Conservation (phyloP, 2,797 vertebrate species). For the Thamnophis elegans region DNA sequence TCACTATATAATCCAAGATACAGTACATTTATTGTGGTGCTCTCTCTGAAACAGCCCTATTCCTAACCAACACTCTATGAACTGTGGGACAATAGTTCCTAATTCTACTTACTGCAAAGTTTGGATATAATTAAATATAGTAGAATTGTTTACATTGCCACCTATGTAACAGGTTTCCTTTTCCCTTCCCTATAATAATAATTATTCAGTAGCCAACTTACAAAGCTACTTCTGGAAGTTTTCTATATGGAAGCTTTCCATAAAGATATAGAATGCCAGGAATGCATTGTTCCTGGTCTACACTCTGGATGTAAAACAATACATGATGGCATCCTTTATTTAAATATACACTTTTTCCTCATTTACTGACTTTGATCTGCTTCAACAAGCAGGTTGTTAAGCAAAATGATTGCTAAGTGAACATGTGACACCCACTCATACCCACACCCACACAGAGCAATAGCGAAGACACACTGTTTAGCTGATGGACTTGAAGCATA, state of each 20-base stretch:
- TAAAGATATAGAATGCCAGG: background rate
- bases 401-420: background rate
- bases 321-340: background rate
- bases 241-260: background rate
- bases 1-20: background rate
- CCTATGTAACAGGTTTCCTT: background rate
- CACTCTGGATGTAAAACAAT: background rate
- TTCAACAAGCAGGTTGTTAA: background rate
- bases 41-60: background rate
- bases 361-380: background rate
- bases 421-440: background rate
- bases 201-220: background rate
- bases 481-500: background rate
- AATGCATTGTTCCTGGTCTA: background rate
- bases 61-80: background rate
- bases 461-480: background rate
- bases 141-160: background rate
- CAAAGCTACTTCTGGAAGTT: background rate
- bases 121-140: background rate
- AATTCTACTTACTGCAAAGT: background rate
- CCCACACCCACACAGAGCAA: background rate
- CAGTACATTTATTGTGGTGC: background rate
- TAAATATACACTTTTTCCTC: background rate
- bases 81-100: background rate
- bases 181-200: background rate